phyloP scores from a whole-genome alignment of 1,140 invertebrate species.

The Asobara japonica region DNA sequence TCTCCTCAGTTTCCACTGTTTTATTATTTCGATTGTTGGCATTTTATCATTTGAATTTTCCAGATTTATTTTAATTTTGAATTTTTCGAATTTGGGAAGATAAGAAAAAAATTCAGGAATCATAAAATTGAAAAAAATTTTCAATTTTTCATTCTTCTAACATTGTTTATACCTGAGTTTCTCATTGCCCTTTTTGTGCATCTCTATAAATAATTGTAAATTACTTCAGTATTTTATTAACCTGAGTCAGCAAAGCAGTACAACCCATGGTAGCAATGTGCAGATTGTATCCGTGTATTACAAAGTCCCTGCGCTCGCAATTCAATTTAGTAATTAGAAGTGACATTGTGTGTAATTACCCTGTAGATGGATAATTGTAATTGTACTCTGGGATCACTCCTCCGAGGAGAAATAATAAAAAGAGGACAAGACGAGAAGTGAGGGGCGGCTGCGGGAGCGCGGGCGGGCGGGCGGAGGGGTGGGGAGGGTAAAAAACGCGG shows the following conservation, averaged over 20 bases:
- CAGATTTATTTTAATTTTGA: too few species aligned
- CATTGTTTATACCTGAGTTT: not conserved
- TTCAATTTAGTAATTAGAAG: slow-evolving; percentile 63
- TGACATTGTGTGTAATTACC: slow-evolving; percentile 59
- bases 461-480: slow-evolving; percentile 9
- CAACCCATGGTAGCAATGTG: not conserved
- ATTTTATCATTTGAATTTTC: too few species aligned
- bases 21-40: too few species aligned
- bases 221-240: not conserved
- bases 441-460: too few species aligned
- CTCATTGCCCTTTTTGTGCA: not conserved
- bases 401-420: slow-evolving; percentile 28
- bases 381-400: slow-evolving; percentile 43
- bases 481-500: not conserved
- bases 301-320: slow-evolving; percentile 32
- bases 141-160: too few species aligned
- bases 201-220: slow-evolving; percentile 3
- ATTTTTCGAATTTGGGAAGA: too few species aligned
- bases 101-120: too few species aligned
- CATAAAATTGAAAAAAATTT: too few species aligned
- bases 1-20: too few species aligned
- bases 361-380: slow-evolving; percentile 53
- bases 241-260: not conserved
- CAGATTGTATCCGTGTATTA: slow-evolving; percentile 9
- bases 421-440: slow-evolving; percentile 24